These are phyloP conservation scores for Pedetes capensis DNA, from an alignment of 2,113 vertebrate genomes.

Conservation along the genomic window DNA sequence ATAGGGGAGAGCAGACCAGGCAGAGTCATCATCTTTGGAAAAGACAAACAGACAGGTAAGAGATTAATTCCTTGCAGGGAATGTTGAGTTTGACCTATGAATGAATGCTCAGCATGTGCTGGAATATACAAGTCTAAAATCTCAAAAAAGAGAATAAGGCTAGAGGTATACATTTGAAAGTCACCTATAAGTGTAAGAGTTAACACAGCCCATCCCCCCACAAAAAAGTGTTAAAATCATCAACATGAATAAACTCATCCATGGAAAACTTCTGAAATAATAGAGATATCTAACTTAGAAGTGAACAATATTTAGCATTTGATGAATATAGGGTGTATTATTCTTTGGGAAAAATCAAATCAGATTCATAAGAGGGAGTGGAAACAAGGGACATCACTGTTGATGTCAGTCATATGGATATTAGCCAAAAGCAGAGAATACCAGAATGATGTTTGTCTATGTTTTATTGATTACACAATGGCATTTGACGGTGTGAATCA, in stretches of 20 bases:
- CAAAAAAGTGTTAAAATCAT: too few relatives aligned
- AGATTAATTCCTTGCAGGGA: background rate
- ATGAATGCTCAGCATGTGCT: background rate
- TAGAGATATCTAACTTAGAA: background rate
- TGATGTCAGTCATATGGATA: too few relatives aligned
- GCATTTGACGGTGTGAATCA: too few relatives aligned
- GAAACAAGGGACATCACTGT: too few relatives aligned
- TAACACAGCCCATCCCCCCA: too few relatives aligned
- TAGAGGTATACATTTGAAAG: background rate
- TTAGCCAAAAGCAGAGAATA: too few relatives aligned
- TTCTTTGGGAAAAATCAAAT: too few relatives aligned
- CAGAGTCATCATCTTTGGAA: background rate
- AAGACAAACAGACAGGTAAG: background rate
- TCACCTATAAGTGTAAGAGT: background rate
- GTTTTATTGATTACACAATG: too few relatives aligned
- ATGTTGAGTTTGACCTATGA: background rate
- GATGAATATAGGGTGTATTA: background rate
- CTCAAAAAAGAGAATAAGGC: background rate
- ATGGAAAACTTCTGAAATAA: background rate
- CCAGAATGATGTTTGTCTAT: too few relatives aligned
- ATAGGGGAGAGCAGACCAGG: background rate
- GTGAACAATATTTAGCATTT: background rate
- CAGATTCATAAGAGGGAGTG: too few relatives aligned
- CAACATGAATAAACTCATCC: background rate
- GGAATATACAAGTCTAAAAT: background rate